Base-by-base conservation (phyloP, 2,113 vertebrate species). In the Bubalus kerabau region DNA sequence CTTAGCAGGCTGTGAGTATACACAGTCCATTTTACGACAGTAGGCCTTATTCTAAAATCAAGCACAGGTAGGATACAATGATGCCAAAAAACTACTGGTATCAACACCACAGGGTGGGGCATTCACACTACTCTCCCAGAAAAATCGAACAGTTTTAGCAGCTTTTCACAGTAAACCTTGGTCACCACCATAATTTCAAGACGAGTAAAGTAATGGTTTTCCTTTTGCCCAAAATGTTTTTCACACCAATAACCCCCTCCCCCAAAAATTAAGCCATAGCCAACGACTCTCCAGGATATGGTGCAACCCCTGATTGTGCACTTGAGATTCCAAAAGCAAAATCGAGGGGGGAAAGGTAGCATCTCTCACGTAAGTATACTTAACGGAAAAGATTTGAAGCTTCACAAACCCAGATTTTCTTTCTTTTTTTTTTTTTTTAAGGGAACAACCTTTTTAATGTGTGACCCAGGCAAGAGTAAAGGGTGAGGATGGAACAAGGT, bases 401-500 rank as follows among this genome's bases (percentile, higher is more conserved):
- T 95, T 90, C 80, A 50, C 48, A 54, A 74, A 94, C 36, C 46
- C 12, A 52, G 15, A 14, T 21, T 30, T 16, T 23, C 57, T 62
- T 12, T 32, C 11, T 64, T 9, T 32, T 52, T 16, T 23, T 64
- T 62, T 12, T 32, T 14, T 64, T 9, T 32, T 52, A 36, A 30
- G n/a, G 74, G 26, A 89, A 52, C 26, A 60, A 78, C 74, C 74
- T 80, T 54, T 1, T 14, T 40, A 95, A 60, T 36, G 40, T 15
- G 74, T 78, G 76, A 83, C 43, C 26, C 48, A 93, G 24, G 32
- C 67, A 32, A 90, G 90, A 86, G 64, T 52, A 59, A 91, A 98
- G 24, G 88, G 62, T 91, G 62, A 95, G 62, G 52, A 67, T 78
- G 43, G 57, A 96, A 93, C 97, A 98, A 98, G 98, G 98, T 98